Evolutionary conservation across 2,888 invertebrate genomes (phyloP), one percentile per base, ranked within the genome.

Genomic region (Nudaria mundana): DNA sequence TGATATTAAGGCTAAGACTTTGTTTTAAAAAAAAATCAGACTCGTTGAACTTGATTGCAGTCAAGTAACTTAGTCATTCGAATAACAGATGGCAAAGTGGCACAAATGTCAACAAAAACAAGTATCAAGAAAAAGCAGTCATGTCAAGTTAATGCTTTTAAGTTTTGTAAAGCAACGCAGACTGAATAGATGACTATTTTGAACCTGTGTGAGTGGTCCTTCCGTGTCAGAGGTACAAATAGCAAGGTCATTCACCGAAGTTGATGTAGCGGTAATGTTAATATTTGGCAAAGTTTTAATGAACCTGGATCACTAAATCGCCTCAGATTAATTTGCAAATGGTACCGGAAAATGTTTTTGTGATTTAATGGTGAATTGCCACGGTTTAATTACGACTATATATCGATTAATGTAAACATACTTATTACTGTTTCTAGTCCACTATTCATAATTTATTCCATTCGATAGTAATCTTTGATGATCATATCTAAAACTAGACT

Each of bases 181-280:
- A 30, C 28, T 22, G 20, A 37, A 44, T 40, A 28, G 37, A 26
- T 44, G 35, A 44, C 41, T 44, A 52, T 59, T 56, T 48, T 44
- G 42, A 30, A 28, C 35, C 46, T 35, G 40, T 60, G 46, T 44
- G 49, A 53, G 44, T 48, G 30, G 50, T 50, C 50, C 53, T 59
- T 53, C 48, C 46, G 46, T 52, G 57, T 61, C 62, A 61, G 48
- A 52, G 50, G 47, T 53, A 52, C 46, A 48, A 28, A 37, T 40
- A 18, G 39, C 50, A 62, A 61, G 60, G 60, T 56, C 59, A 45
- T 56, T 62, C 59, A 47, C 59, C 41, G 48, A 46, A 44, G 41
- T 29, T 37, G 44, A 47, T 40, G 43, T 43, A 28, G 20, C 49
- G 31, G 44, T 48, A 48, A n/a, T n/a, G 34, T 41, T 49, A 48